Percentiles rank a stretch among this genome's conserved stretches.
Evolutionary conservation across 2,888 invertebrate genomes (phyloP).

Genomic region (Cartodere bifasciata): DNA sequence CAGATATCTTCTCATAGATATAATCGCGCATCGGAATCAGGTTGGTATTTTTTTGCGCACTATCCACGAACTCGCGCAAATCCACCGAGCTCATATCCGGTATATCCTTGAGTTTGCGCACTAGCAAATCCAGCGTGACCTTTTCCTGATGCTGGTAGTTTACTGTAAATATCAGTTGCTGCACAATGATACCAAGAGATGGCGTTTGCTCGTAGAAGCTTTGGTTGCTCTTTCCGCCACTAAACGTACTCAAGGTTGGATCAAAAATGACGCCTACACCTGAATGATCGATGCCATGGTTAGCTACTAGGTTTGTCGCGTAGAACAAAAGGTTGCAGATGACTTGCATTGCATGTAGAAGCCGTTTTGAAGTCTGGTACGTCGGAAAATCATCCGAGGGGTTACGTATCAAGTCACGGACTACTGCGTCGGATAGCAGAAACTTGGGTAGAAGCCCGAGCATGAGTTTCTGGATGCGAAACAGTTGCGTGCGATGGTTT

Average conservation of each 20-base stretch:
- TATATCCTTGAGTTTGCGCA: slow-evolving; percentile 37
- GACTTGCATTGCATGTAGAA: slow-evolving; percentile 44
- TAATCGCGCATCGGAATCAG: slow-evolving; percentile 26
- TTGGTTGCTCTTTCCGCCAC: slow-evolving; percentile 21
- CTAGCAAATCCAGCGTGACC: slow-evolving; percentile 36
- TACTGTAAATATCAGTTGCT: slow-evolving; percentile 43
- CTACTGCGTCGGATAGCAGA: slow-evolving; percentile 28
- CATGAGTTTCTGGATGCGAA: slow-evolving; percentile 62
- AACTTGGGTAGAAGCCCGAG: slow-evolving; percentile 63
- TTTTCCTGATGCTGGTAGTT: slow-evolving; percentile 41
- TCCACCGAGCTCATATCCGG: slow-evolving; percentile 41
- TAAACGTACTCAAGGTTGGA: slow-evolving; percentile 35
- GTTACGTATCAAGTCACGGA: slow-evolving; percentile 31
- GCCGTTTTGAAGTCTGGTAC: slow-evolving; percentile 32
- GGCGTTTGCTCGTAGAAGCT: slow-evolving; percentile 31
- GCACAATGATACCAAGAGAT: slow-evolving; percentile 40
- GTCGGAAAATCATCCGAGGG: slow-evolving; percentile 18
- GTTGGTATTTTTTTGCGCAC: slow-evolving; percentile 23
- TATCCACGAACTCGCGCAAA: slow-evolving; percentile 39
- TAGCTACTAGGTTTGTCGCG: slow-evolving; percentile 51
- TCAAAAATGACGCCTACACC: slow-evolving; percentile 42
- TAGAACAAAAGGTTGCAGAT: slow-evolving; percentile 60
- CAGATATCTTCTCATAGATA: slow-evolving; percentile 37
- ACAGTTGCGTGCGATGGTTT: slow-evolving; percentile 44
- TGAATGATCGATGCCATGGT: slow-evolving; percentile 41